Evolutionary conservation across 2,797 vertebrate species (phyloP).

Genomic region (Denticeps clupeoides): DNA sequence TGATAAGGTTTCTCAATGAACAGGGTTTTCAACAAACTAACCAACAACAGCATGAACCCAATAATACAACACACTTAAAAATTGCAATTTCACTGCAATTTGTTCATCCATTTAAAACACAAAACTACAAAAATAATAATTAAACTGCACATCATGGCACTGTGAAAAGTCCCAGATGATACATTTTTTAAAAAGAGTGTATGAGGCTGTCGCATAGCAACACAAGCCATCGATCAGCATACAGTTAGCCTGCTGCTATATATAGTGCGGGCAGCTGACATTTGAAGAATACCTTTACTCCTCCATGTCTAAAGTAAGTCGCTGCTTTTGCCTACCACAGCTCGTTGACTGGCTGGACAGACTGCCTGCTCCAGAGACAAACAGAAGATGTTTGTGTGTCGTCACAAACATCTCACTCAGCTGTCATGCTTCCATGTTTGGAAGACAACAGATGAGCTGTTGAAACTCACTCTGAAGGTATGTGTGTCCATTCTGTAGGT

Average conservation of each 20-base stretch:
- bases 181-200: constrained; percentile 21
- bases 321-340: constrained; percentile 46
- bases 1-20: too few species aligned
- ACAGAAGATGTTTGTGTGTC: constrained; percentile 11
- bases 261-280: constrained; percentile 64
- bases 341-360: constrained; percentile 41
- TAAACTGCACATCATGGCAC: neutral
- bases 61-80: too few species aligned
- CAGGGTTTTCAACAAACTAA: too few species aligned
- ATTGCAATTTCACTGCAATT: too few species aligned
- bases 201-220: constrained; percentile 31
- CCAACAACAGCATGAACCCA: too few species aligned
- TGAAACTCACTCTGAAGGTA: constrained; percentile 1
- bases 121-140: too few species aligned
- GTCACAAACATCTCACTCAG: neutral
- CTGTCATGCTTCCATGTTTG: constrained; percentile 26
- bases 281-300: constrained; percentile 61
- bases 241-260: constrained; percentile 43
- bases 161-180: constrained; percentile 4
- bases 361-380: constrained; percentile 35
- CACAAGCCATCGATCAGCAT: constrained; percentile 27
- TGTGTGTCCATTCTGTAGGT: constrained; percentile 1
- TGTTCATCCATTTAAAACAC: too few species aligned
- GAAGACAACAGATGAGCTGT: constrained; percentile 17
- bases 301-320: constrained; percentile 42